Percentiles rank a stretch among this genome's conserved stretches.
Conservation (phyloP, 2,797 vertebrate species). For the Oophaga sylvatica region DNA sequence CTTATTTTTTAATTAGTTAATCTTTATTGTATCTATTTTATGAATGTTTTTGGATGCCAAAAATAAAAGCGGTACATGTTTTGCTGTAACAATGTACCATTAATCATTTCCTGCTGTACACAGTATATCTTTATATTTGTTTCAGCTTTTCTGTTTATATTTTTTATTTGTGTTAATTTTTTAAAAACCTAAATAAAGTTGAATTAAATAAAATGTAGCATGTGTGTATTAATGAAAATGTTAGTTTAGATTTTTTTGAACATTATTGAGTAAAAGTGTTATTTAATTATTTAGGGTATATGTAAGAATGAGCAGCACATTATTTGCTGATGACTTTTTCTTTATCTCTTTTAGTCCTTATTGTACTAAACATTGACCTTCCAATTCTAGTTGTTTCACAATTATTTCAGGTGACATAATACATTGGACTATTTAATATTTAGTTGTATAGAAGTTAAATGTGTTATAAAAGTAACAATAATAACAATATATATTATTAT, state of each 20-base stretch:
- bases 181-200: constrained; percentile 15
- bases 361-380: background rate
- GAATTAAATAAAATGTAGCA: background rate
- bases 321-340: background rate
- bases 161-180: background rate
- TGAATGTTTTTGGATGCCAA: background rate
- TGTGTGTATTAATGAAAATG: background rate
- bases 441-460: background rate
- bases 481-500: too few relatives aligned
- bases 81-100: background rate
- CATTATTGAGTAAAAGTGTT: background rate
- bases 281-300: background rate
- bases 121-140: constrained; percentile 1
- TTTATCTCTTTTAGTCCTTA: background rate
- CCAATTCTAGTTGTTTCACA: background rate
- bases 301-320: background rate
- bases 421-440: background rate
- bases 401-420: background rate
- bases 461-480: background rate
- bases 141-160: background rate
- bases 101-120: background rate
- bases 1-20: background rate
- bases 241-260: background rate
- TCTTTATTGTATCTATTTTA: background rate
- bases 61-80: background rate